Base-by-base conservation (phyloP, 1,140 invertebrate genomes). In the Zaprionus ornatus region DNA sequence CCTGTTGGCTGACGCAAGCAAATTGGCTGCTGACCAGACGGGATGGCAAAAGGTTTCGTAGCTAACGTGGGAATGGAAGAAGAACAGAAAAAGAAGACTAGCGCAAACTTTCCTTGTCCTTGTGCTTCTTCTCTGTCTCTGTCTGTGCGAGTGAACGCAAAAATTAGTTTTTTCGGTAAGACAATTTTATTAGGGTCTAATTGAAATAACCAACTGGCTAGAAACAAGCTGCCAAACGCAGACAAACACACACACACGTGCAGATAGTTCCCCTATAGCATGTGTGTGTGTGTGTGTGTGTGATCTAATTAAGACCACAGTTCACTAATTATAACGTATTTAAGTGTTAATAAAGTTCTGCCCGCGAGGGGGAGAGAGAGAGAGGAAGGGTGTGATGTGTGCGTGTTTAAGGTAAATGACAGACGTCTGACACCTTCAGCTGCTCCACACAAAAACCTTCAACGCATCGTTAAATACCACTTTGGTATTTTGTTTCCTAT, bases 121-220 rank as follows among this genome's bases (percentile, higher is more conserved):
- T 23, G 19, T 21, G 12, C 48, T 37, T 5, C 25, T 42, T 23
- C 5, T 56, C 25, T 12, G 4, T 15, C 17, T 42, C 15, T 27
- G 50, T 48, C 63, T 72, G 62, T 70, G 60, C 61, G 64, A 79
- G 62, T 70, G 67, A 74, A 67, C 80, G 69, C 66, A 23, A 73
- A 86, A 86, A 86, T 85, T 79, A 82, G 70, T 84, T 86, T 80
- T 78, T 45, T 70, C 29, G 75, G 61, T 87, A 68, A 83, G 83
- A 88, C 84, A 83, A 86, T 88, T 87, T 87, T 80, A 87, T 87
- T 87, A 84, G 64, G 80, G 76, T 62, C 78, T 87, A 87, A 87
- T 87, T 87, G 84, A 90, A 90, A 84, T 63, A 90, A 73, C 61
- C 65, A 85, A 81, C 70, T 63, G 70, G 56, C 76, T 73, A 71